Evolutionary conservation across 2,888 invertebrate species (phyloP).

Genomic region (Zygaena filipendulae): DNA sequence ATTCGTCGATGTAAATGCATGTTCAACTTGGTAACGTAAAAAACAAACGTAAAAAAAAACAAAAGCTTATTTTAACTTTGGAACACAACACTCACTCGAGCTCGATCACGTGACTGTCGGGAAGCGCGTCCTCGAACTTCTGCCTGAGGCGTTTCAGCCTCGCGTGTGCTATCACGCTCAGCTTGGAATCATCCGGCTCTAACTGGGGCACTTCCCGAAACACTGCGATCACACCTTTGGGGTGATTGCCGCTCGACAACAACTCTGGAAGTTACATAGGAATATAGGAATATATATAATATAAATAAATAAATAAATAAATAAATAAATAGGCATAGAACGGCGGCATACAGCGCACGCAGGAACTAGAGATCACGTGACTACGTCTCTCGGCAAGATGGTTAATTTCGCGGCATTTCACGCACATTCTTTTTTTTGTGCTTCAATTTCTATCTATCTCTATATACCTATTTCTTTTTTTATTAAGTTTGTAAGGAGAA

Average conservation of each 20-base stretch:
- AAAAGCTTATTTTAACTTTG: too few relatives aligned
- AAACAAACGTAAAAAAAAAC: too few relatives aligned
- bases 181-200: constrained; percentile 43
- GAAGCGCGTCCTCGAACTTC: constrained; percentile 47
- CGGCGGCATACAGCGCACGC: too few relatives aligned
- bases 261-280: constrained; percentile 43
- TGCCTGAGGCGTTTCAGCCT: constrained; percentile 47
- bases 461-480: too few relatives aligned
- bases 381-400: too few relatives aligned
- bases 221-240: constrained; percentile 53
- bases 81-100: constrained; percentile 65
- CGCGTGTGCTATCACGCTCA: constrained; percentile 37
- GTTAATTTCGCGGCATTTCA: too few relatives aligned
- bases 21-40: too few relatives aligned
- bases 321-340: constrained; percentile 9
- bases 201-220: constrained; percentile 47
- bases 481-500: too few relatives aligned
- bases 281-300: not conserved
- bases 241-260: constrained; percentile 39
- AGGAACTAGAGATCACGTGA: too few relatives aligned
- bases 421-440: too few relatives aligned
- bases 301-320: not conserved
- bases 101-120: constrained; percentile 56
- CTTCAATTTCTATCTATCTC: too few relatives aligned
- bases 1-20: too few relatives aligned